Evolutionary conservation across 2,888 invertebrate species (phyloP), one percentile per base, ranked within the genome.

Genomic region (Drosophila neonasuta): DNA sequence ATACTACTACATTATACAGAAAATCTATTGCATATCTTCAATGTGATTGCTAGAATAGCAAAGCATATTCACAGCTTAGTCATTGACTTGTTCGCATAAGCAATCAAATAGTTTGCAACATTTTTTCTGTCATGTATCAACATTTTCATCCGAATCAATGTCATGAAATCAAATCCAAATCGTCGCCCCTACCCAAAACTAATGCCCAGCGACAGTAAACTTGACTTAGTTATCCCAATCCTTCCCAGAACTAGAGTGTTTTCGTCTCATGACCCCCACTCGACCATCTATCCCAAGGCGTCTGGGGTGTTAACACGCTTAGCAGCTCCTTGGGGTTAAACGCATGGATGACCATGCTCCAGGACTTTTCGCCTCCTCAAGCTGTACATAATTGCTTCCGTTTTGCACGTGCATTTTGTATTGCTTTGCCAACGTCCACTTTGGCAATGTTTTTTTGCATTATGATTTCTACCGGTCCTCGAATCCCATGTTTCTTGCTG

Each of bases 371-470:
- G 41, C n/a, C 56, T 17, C 24, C 69, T 55, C 71, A 60, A 68
- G 84, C 78, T 87, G 88, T 83, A 87, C 70, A 87, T 80, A 86
- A 80, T 73, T 80, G 84, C 79, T 74, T 70, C 81, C 86, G 76
- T 75, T 84, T 70, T 86, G 84, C 88, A 83, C 83, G 88, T 87
- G 72, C 73, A 81, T 86, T 86, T 84, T 6, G 71, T 66, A 65
- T 76, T 78, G 69, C 69, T 76, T 73, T 71, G 74, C 59, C 56
- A 52, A 30, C 45, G 57, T 54, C 54, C 56, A 46, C 54, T 57
- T 34, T 34, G 48, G 15, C 58, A 44, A 62, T 41, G 57, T 60
- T 58, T 67, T 68, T 72, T 74, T 69, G 67, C 66, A 71, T 84
- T 82, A 73, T 82, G 58, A 85, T 82, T 85, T 68, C 36, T 48